These are phyloP conservation scores for Panzeria rudis DNA, from an alignment of 2,888 invertebrate species.

Conservation along the genomic window DNA sequence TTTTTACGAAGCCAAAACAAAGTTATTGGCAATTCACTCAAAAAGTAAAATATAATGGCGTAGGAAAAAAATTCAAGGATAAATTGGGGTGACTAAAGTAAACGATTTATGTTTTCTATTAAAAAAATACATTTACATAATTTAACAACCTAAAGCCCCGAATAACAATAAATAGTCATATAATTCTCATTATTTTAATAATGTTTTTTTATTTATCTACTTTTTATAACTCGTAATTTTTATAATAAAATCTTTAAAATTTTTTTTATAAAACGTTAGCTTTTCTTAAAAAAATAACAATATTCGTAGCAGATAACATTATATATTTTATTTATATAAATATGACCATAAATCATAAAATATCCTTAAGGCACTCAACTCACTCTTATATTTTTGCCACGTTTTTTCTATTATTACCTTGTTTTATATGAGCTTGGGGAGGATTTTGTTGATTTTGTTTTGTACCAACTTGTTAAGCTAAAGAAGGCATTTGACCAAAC, in stretches of 20 bases:
- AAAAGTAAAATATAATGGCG: too few species aligned
- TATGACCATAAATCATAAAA: constrained; percentile 52
- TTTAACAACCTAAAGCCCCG: not conserved
- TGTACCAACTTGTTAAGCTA: not conserved
- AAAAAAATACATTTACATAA: constrained; percentile 3
- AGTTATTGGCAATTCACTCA: too few species aligned
- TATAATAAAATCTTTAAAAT: constrained; percentile 5
- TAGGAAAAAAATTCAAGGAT: not conserved
- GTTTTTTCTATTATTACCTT: constrained; percentile 15
- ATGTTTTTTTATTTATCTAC: not conserved
- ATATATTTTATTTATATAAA: constrained; percentile 1
- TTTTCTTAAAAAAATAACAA: too few species aligned
- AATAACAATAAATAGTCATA: not conserved
- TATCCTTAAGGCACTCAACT: constrained; percentile 31
- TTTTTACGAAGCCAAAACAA: too few species aligned
- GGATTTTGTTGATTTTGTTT: constrained; percentile 31
- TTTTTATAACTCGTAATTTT: constrained; percentile 23
- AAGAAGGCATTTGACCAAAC: not conserved
- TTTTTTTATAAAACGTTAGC: too few species aligned
- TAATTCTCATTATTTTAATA: not conserved
- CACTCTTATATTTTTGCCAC: not conserved
- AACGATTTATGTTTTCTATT: not conserved
- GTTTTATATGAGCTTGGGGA: constrained; percentile 42
- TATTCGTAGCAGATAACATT: not conserved
- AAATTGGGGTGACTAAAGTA: not conserved